These are phyloP conservation scores for Chelon labrosus DNA, from an alignment of 2,797 vertebrate species.

Conservation along the genomic window DNA sequence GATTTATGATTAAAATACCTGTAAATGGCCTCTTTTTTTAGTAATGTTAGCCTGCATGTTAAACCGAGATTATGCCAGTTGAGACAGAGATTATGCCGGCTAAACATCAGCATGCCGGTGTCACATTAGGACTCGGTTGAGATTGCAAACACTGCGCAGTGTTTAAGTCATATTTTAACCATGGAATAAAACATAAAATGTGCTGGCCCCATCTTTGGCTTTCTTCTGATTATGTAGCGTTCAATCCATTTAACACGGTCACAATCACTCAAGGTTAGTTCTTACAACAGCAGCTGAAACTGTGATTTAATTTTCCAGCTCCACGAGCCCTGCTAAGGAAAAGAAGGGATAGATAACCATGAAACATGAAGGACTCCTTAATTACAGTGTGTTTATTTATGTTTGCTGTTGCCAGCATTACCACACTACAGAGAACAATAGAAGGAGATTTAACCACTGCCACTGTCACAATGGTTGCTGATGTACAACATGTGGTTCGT, in stretches of 20 bases:
- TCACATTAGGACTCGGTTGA: too few species aligned
- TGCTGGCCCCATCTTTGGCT: not conserved
- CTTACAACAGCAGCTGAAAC: slow-evolving; percentile 18
- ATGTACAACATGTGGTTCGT: slow-evolving; percentile 21
- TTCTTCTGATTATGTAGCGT: slow-evolving; percentile 1
- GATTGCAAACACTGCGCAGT: too few species aligned
- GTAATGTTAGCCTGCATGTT: too few species aligned
- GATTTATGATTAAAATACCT: too few species aligned
- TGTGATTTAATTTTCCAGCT: not conserved
- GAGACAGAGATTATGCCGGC: too few species aligned
- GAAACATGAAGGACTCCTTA: not conserved
- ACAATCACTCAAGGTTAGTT: slow-evolving; percentile 20
- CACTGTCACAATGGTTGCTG: slow-evolving; percentile 8
- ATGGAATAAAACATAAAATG: not conserved
- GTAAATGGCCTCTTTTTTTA: too few species aligned
- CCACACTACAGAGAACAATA: not conserved
- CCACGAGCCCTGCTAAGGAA: not conserved
- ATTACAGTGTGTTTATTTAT: not conserved
- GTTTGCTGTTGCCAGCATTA: not conserved
- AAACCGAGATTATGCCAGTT: too few species aligned
- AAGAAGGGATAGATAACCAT: not conserved
- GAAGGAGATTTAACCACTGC: slow-evolving; percentile 14
- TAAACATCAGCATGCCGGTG: too few species aligned
- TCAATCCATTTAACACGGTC: slow-evolving; percentile 16
- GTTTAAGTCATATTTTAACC: not conserved